Evolutionary conservation across 2,797 vertebrate genomes (phyloP), one percentile per base, ranked within the genome.

Genomic region (Malurus leucopterus): DNA sequence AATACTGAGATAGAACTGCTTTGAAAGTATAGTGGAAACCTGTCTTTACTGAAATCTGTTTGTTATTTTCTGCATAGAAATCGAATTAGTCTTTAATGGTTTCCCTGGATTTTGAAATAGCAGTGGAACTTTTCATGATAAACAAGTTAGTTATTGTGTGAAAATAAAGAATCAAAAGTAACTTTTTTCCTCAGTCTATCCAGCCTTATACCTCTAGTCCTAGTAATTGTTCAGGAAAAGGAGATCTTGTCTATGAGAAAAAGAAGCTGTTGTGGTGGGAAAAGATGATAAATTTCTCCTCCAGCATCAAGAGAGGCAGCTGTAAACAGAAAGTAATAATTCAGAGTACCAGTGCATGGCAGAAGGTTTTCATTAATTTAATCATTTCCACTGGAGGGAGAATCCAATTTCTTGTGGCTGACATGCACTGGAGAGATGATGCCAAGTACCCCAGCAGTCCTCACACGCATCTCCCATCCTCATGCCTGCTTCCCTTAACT

Each of bases 321-420:
- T 91, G 55, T 91, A 73, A 90, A 54, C 43, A 78, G 19, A 53
- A 64, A 86, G 50, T 43, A 75, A 58, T 89, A 86, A 88, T 85
- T 81, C 46, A 77, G 40, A 78, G 49, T 89, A 67, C 30, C 27
- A 49, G 51, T 59, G 27, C 11, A 20, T 59, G n/a, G 86, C 72
- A 54, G 51, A 47, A 90, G 72, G 58, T 93, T 92, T 94, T 90
- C 41, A 81, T 94, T 91, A 84, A 32, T 63, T 84, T 88, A 91
- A 76, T 91, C 14, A 41, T 61, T 90, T 94, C 91, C 63, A 57
- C 69, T 6, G 11, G 68, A 51, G 15, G n/a, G 38, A 62, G 51
- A 84, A 74, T 88, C 49, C 81, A 85, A 11, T 34, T 71, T 61
- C 53, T 88, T 76, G 54, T 72, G 23, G 20, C 51, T 84, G 65